Percentiles rank a stretch among this genome's conserved stretches.
phyloP scores from a whole-genome alignment of 2,797 vertebrate genomes.

The Macrochelys suwanniensis region DNA sequence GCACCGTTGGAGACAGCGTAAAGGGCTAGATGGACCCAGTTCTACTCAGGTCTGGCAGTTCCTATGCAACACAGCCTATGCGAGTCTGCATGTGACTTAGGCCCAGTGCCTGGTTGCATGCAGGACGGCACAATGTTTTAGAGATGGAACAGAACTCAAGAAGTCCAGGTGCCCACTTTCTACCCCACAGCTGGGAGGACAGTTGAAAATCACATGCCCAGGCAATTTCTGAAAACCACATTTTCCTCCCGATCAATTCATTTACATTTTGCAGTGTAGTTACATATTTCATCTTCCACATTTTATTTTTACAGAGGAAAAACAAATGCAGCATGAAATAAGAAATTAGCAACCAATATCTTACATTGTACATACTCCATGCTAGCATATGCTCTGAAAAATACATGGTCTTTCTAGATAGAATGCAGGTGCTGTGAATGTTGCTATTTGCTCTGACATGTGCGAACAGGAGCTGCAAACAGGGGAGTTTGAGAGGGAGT shows the following conservation, averaged over 20 bases:
- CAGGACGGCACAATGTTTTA: not conserved
- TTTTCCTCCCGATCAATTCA: not conserved
- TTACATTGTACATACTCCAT: not conserved
- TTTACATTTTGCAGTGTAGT: accelerated
- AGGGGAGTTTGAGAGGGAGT: too few species aligned
- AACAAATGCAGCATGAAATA: not conserved
- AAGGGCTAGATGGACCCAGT: not conserved
- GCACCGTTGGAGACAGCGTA: not conserved
- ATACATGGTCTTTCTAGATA: not conserved
- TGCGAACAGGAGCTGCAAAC: too few species aligned
- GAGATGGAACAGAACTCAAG: not conserved
- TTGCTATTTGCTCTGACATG: not conserved
- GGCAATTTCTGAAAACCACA: not conserved
- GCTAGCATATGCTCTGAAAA: not conserved
- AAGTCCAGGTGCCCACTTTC: accelerated
- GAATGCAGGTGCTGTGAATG: not conserved
- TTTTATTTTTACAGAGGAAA: not conserved
- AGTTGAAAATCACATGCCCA: not conserved
- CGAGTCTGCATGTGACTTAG: too few species aligned
- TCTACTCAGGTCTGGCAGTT: not conserved
- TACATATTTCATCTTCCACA: not conserved
- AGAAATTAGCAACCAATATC: not conserved
- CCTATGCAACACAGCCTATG: too few species aligned
- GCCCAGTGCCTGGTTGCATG: too few species aligned
- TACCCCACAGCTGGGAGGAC: not conserved